phyloP scores from a whole-genome alignment of 2,888 invertebrate genomes.

The Mactromeris polynyma region DNA sequence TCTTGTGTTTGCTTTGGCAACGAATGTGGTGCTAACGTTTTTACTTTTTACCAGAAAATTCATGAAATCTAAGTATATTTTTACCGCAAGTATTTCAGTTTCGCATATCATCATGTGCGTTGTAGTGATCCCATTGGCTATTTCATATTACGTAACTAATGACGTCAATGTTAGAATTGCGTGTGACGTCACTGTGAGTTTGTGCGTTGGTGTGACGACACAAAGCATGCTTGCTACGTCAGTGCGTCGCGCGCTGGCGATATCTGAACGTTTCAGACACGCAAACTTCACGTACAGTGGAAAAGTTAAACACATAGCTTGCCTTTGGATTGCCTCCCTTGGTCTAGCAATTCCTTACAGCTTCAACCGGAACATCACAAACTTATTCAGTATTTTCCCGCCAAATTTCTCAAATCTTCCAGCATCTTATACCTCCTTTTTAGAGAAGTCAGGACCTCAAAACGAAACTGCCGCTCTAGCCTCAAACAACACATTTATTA shows the following conservation, averaged over 20 bases:
- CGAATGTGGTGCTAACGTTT: slow-evolving; percentile 45
- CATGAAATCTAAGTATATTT: slow-evolving; percentile 56
- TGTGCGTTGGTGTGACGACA: slow-evolving; percentile 50
- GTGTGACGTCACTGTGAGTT: slow-evolving; percentile 49
- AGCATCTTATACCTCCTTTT: background rate
- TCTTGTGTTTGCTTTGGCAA: slow-evolving; percentile 19
- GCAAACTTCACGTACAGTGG: slow-evolving; percentile 58
- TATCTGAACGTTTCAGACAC: slow-evolving; percentile 48
- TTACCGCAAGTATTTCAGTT: slow-evolving; percentile 56
- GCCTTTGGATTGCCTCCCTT: slow-evolving; percentile 45
- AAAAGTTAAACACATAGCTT: slow-evolving; percentile 44
- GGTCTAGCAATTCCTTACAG: slow-evolving; percentile 40
- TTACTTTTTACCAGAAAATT: slow-evolving; percentile 48
- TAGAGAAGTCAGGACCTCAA: background rate
- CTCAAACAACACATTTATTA: background rate
- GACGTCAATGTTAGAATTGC: slow-evolving; percentile 1
- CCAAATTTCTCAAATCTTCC: background rate
- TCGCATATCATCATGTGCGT: slow-evolving; percentile 46
- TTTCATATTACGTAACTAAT: slow-evolving; percentile 24
- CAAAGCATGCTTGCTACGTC: slow-evolving; percentile 52
- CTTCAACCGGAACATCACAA: background rate
- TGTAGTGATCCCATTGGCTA: slow-evolving; percentile 38
- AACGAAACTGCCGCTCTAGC: background rate
- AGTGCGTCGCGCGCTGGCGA: slow-evolving; percentile 45
- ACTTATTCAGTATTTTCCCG: background rate